Evolutionary conservation across 2,888 invertebrate genomes (phyloP).

Genomic region (Griposia aprilina): DNA sequence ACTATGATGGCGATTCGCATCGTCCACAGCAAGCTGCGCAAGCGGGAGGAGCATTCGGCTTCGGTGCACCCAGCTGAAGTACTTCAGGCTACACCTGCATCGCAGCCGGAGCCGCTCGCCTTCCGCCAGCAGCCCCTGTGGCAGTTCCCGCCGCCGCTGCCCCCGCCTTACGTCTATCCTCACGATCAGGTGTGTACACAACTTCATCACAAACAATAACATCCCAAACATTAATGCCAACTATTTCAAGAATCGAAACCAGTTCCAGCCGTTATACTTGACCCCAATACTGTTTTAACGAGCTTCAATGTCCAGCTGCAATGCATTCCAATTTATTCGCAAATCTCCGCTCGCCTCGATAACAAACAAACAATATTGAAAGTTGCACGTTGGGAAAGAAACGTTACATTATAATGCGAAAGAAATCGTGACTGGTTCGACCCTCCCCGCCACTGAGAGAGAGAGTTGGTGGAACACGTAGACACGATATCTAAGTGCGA

Average conservation of each 20-base stretch:
- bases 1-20: constrained; percentile 97
- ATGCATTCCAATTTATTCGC: constrained; percentile 72
- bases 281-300: constrained; percentile 82
- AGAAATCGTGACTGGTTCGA: constrained; percentile 87
- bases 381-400: constrained; percentile 77
- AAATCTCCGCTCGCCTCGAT: constrained; percentile 68
- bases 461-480: constrained; percentile 81
- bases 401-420: constrained; percentile 78
- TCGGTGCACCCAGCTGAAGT: constrained; percentile 93
- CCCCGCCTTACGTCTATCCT: constrained; percentile 94
- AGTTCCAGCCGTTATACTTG: constrained; percentile 85
- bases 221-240: constrained; percentile 58
- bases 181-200: constrained; percentile 94
- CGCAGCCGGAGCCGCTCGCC: constrained; percentile 90
- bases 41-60: constrained; percentile 95
- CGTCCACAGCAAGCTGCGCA: constrained; percentile 97
- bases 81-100: constrained; percentile 90
- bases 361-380: constrained; percentile 81
- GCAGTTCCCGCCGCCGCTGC: constrained; percentile 96
- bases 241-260: constrained; percentile 78
- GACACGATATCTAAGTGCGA: constrained; percentile 86
- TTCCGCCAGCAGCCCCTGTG: constrained; percentile 94
- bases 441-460: constrained; percentile 86
- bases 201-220: constrained; percentile 60
- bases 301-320: constrained; percentile 74